phyloP scores from a whole-genome alignment of 1,140 invertebrate species.

The Drusus annulatus region DNA sequence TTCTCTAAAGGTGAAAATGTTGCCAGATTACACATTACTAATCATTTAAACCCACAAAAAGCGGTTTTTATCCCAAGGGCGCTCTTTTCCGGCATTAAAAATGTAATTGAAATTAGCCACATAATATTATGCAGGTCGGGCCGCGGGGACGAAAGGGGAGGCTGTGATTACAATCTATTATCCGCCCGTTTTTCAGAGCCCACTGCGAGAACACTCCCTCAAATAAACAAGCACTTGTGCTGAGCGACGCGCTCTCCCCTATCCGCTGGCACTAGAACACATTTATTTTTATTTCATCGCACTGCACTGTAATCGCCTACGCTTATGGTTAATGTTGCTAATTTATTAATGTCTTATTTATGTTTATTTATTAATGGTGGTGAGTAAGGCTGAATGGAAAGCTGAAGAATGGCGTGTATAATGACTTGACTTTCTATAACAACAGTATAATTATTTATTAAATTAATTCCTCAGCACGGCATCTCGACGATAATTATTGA shows the following conservation, averaged over 20 bases:
- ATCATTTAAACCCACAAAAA: too few species aligned
- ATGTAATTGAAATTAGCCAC: constrained; percentile 50
- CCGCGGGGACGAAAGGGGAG: constrained; percentile 16
- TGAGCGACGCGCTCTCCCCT: not conserved
- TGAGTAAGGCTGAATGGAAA: too few species aligned
- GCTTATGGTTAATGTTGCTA: not conserved
- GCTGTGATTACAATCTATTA: constrained; percentile 59
- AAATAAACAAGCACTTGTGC: constrained; percentile 55
- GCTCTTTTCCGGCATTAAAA: constrained; percentile 18
- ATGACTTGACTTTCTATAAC: too few species aligned
- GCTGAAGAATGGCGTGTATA: too few species aligned
- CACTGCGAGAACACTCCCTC: constrained; percentile 43
- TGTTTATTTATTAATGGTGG: not conserved
- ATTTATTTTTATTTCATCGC: not conserved
- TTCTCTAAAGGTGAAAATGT: too few species aligned
- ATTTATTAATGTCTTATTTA: too few species aligned
- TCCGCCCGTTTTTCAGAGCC: constrained; percentile 57
- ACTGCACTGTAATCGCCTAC: not conserved
- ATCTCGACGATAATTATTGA: too few species aligned
- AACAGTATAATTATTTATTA: too few species aligned
- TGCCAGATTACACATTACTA: too few species aligned
- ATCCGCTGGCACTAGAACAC: not conserved
- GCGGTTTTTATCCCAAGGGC: not conserved
- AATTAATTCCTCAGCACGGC: too few species aligned
- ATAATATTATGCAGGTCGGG: constrained; percentile 41